Evolutionary conservation across 2,797 vertebrate species (phyloP).

Genomic region (Staurois parvus): DNA sequence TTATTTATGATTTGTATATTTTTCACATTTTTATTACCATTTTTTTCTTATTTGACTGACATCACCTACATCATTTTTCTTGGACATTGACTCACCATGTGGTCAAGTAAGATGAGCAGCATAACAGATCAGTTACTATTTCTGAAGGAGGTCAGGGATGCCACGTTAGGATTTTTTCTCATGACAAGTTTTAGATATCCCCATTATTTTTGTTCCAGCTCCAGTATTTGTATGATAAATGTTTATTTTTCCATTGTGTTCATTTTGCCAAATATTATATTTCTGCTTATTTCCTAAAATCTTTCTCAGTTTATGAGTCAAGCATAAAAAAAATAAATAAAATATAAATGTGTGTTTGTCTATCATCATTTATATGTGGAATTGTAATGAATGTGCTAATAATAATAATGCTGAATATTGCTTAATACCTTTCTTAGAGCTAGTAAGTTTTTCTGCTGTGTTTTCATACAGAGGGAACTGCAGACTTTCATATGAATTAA

Average conservation of each 20-base stretch:
- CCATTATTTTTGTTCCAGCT: neutral
- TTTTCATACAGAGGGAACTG: neutral
- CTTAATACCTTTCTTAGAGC: slow-evolving; percentile 7
- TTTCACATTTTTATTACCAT: too few relatives aligned
- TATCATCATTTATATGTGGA: slow-evolving; percentile 29
- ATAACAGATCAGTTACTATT: neutral
- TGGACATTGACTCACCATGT: too few relatives aligned
- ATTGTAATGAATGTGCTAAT: slow-evolving; percentile 27
- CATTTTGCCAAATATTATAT: neutral
- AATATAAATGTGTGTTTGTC: slow-evolving; percentile 42
- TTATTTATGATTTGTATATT: too few relatives aligned
- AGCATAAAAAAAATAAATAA: slow-evolving; percentile 40
- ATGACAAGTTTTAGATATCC: neutral
- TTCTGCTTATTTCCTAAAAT: slow-evolving; percentile 41
- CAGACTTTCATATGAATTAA: neutral
- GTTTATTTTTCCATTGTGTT: neutral
- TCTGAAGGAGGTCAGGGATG: neutral
- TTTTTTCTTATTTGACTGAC: too few relatives aligned
- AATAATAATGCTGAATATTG: slow-evolving; percentile 32
- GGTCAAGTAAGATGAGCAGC: too few relatives aligned
- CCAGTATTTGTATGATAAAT: neutral
- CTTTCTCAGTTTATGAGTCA: slow-evolving; percentile 19
- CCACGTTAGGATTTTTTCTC: neutral
- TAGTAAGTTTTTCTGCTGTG: slow-evolving; percentile 3
- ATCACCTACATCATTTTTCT: too few relatives aligned